Conservation (phyloP, 2,113 vertebrate genomes). For the Balaeniceps rex region DNA sequence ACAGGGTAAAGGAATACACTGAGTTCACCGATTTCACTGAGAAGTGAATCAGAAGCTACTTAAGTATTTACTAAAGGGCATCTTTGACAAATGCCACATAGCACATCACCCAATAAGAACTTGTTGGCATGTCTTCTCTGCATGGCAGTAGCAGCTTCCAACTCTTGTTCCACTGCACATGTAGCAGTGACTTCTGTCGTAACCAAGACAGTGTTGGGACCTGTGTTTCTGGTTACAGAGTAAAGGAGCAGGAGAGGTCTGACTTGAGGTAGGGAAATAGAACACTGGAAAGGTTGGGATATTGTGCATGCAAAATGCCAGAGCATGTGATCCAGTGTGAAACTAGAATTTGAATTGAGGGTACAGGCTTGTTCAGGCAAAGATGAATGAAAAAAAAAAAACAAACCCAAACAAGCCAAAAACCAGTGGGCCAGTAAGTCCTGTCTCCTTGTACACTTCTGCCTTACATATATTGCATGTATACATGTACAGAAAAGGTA, state of each 20-base stretch:
- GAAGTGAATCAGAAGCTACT: neutral
- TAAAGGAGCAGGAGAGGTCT: neutral
- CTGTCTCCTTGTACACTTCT: neutral
- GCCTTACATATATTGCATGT: neutral
- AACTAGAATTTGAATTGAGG: neutral
- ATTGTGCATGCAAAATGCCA: neutral
- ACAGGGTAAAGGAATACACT: neutral
- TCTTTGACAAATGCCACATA: neutral
- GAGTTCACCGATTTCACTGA: neutral
- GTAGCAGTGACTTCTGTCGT: neutral
- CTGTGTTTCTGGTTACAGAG: neutral
- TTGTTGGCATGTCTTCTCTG: neutral
- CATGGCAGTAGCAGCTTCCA: neutral
- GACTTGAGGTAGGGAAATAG: neutral
- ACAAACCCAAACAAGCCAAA: neutral
- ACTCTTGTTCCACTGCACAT: neutral
- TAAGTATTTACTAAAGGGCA: neutral
- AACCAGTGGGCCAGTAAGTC: neutral
- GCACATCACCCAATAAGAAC: neutral
- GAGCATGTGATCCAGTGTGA: fast-evolving
- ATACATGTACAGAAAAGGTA: neutral
- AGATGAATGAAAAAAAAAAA: neutral
- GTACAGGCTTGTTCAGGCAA: neutral
- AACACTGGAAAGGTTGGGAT: neutral
- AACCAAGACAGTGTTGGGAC: neutral